These are phyloP conservation scores for Apotomis turbidana DNA, from an alignment of 2,888 invertebrate genomes.

Conservation along the genomic window DNA sequence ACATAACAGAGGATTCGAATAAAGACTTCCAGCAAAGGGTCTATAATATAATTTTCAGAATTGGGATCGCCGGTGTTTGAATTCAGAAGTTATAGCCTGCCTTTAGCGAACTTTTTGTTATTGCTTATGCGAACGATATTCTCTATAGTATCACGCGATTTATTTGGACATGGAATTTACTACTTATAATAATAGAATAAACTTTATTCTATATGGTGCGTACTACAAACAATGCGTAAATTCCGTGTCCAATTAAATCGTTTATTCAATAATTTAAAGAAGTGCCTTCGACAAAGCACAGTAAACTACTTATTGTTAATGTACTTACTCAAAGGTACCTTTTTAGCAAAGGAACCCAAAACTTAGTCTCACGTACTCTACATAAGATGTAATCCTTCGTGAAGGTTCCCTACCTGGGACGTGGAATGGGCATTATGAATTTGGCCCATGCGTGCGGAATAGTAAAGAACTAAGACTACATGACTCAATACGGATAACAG, in stretches of 20 bases:
- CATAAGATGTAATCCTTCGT: slow-evolving; percentile 16
- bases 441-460: not conserved
- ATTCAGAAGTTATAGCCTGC: not conserved
- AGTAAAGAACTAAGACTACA: not conserved
- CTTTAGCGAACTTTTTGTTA: not conserved
- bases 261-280: too few species aligned
- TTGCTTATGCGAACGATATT: not conserved
- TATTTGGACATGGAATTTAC: too few species aligned
- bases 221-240: too few species aligned
- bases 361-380: slow-evolving; percentile 21
- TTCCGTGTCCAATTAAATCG: too few species aligned
- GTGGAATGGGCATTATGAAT: slow-evolving; percentile 9
- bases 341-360: slow-evolving; percentile 15
- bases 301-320: too few species aligned
- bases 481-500: too few species aligned
- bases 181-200: too few species aligned
- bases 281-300: too few species aligned
- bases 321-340: not conserved
- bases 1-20: not conserved
- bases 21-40: slow-evolving; percentile 3
- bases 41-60: not conserved
- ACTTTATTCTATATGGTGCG: too few species aligned
- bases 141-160: not conserved
- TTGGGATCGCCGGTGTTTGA: not conserved
- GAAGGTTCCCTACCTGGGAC: slow-evolving; percentile 1